Percentiles rank a stretch among this genome's conserved stretches.
Conservation (phyloP, 2,888 invertebrate species). For the Prenolepis imparis region DNA sequence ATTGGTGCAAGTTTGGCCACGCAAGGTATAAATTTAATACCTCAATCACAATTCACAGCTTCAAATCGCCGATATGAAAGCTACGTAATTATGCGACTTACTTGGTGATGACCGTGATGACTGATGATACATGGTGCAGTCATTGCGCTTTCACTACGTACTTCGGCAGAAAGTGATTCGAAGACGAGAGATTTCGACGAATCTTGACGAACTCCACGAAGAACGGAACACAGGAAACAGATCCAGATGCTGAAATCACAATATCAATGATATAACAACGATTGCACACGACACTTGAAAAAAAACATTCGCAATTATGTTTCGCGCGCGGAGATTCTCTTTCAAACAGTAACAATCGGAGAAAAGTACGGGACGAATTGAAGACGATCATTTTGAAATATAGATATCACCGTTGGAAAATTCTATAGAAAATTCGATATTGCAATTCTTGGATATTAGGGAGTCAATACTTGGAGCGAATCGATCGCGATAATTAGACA, state of each 20-base stretch:
- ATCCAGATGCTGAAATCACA: constrained; percentile 18
- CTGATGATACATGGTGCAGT: not conserved
- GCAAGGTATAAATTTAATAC: not conserved
- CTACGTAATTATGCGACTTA: too few species aligned
- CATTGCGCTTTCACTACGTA: not conserved
- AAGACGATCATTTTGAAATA: not conserved
- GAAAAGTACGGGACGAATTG: not conserved
- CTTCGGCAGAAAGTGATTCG: not conserved
- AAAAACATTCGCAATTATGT: not conserved
- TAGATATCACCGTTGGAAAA: too few species aligned
- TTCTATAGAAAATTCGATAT: not conserved
- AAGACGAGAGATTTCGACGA: not conserved
- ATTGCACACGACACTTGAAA: not conserved
- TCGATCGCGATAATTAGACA: not conserved
- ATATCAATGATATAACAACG: not conserved
- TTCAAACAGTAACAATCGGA: not conserved
- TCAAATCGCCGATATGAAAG: not conserved
- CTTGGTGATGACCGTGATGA: not conserved
- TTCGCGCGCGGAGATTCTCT: not conserved
- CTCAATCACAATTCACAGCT: not conserved
- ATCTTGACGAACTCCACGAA: not conserved
- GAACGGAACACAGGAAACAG: not conserved
- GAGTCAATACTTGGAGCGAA: not conserved
- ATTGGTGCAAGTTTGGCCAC: not conserved
- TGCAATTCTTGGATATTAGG: not conserved